Evolutionary conservation across 1,140 invertebrate genomes (phyloP), one percentile per base, ranked within the genome.

Genomic region (Drosophila truncata): DNA sequence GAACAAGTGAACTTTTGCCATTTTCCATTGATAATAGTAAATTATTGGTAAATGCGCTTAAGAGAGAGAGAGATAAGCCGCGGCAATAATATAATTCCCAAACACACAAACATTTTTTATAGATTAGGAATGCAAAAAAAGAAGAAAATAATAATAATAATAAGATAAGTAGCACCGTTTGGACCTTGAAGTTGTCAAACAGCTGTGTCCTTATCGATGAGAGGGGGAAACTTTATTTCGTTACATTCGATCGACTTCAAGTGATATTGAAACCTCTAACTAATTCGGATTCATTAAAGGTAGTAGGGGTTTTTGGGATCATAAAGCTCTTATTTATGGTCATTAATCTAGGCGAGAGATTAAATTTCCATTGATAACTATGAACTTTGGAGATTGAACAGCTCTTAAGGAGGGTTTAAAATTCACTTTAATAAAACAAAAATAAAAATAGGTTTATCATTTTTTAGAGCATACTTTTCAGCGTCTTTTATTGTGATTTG

Each of bases 111-210:
- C 8, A 49, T 16, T 39, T 14, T 42, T 39, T 76, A 60, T 57
- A 61, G 55, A 69, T 18, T 27, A 74, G 47, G 46, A 73, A 63
- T 80, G 76, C 66, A 69, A 65, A n/a, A n/a, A n/a, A n/a, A n/a
- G n/a, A n/a, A n/a, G n/a, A n/a, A 80, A 80, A 49, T 25, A 25
- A 29, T 31, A 31, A 33, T 13, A 33, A 33, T 33, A 50, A 69
- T 78, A 80, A 78, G 80, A 88, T 84, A 87, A 88, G 72, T 71
- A 50, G 46, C 37, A 61, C 52, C 52, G 60, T 50, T 37, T 78
- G 78, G 65, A 88, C 85, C 85, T 88, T 88, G 78, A 88, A 90
- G 80, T 75, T 69, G 52, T 71, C 65, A 64, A 88, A 87, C 84
- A 87, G 85, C 84, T 87, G 84, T 70, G 73, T 63, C 60, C 47